Percentiles rank a stretch among this genome's conserved stretches.
Evolutionary conservation across 2,113 vertebrate species (phyloP).

Genomic region (Gallinago undulata): DNA sequence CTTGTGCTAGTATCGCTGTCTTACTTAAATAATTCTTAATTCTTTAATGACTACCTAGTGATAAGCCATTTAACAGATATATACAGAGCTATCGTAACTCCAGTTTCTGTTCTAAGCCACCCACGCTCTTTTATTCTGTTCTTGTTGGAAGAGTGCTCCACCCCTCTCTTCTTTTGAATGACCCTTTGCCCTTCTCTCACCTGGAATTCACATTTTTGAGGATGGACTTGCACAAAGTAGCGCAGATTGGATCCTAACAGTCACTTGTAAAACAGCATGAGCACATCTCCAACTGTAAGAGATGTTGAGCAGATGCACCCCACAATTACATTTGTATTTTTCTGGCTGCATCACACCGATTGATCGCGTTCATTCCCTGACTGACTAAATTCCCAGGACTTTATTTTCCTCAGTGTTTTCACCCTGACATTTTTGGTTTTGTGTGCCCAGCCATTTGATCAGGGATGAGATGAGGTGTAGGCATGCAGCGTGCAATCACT

Average conservation of each 20-base stretch:
- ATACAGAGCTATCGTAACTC: background rate
- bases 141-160: background rate
- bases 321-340: background rate
- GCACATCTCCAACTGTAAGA: background rate
- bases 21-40: background rate
- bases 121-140: background rate
- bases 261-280: background rate
- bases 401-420: background rate
- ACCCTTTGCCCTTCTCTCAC: background rate
- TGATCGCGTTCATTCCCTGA: background rate
- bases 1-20: background rate
- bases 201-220: background rate
- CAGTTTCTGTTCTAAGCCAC: background rate
- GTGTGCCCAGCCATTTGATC: background rate
- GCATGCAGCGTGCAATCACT: background rate
- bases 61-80: background rate
- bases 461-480: background rate
- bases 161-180: background rate
- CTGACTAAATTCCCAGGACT: background rate
- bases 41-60: constrained; percentile 11
- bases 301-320: background rate
- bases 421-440: background rate
- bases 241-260: background rate
- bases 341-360: background rate
- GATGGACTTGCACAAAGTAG: background rate